Base-by-base conservation (phyloP, 2,113 vertebrate genomes). In the Coturnix japonica region DNA sequence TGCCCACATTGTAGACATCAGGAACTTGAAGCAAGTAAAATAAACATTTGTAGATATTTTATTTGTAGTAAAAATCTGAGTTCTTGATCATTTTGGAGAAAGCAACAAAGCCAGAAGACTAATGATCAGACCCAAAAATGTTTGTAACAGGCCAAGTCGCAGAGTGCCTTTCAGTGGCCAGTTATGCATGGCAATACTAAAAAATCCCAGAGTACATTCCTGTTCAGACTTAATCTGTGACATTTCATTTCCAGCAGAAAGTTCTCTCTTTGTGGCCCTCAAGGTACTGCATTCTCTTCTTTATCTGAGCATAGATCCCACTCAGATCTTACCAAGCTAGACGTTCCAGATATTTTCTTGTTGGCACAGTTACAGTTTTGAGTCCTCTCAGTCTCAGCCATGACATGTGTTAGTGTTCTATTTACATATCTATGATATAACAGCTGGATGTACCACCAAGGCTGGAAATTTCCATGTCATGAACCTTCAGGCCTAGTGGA, bases 11-110 rank as follows among this genome's bases (percentile, higher is more conserved):
- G 9, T 65, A 78, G n/a, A 66, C 22, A 72, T 35, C 35, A 88
- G 69, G 41, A 88, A 69, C 9, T 76, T 79, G 31, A 90, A 76
- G 19, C 5, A 84, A 93, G 31, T 70, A 33, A 88, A 94, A 75
- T 31, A 86, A 91, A 78, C 43, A 89, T 41, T 26, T 61, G 6
- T 59, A 17, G 13, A 33, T 79, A 54, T 90, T 69, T 61, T 79
- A 76, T 76, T 69, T 79, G 18, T 19, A n/a, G 13, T 37, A 39
- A 75, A 66, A 25, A 0, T 1, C 3, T 3, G 6, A 1, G 7
- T 49, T 88, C 73, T 47, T 69, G 31, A 54, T 73, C 25, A 37
- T 60, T 66, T 75, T 69, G 8, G 14, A 54, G 25, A 89, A 69
- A 69, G 2, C 23, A 90, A 56, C 70, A 78, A 75, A 16, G 4